phyloP scores from a whole-genome alignment of 2,797 vertebrate genomes.

The Pseudomugil tenellus region DNA sequence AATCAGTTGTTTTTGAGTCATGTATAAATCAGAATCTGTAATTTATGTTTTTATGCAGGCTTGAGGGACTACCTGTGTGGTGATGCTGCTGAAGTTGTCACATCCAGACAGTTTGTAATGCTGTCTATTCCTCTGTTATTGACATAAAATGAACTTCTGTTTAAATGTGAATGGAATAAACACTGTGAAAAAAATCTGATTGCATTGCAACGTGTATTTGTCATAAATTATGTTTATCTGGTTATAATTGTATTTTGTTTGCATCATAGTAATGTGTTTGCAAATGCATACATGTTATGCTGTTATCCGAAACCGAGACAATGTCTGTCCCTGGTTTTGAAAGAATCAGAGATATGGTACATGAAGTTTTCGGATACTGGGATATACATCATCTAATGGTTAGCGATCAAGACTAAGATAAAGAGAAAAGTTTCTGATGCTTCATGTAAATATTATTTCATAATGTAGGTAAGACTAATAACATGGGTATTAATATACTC shows the following conservation, averaged over 20 bases:
- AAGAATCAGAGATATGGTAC: not conserved
- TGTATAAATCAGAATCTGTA: not conserved
- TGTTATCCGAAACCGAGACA: not conserved
- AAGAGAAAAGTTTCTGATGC: too few relatives aligned
- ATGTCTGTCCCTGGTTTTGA: not conserved
- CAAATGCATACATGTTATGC: not conserved
- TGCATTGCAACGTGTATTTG: not conserved
- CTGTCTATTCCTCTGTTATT: slow-evolving; percentile 14
- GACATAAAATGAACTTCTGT: slow-evolving; percentile 36
- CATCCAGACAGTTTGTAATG: slow-evolving; percentile 15
- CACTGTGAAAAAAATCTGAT: slow-evolving; percentile 22
- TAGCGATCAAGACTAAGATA: not conserved
- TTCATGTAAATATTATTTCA: not conserved
- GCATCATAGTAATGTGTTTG: not conserved
- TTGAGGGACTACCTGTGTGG: slow-evolving; percentile 68
- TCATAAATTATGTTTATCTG: not conserved
- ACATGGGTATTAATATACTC: not conserved
- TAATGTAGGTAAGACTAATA: not conserved
- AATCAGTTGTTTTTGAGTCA: not conserved
- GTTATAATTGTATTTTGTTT: not conserved
- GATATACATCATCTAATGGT: not conserved
- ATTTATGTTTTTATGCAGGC: slow-evolving; percentile 54
- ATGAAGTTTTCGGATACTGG: not conserved
- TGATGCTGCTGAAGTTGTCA: slow-evolving; percentile 43
- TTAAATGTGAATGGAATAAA: slow-evolving; percentile 66